Conservation (phyloP, 2,113 vertebrate species). For the Vulpes ferrilata region DNA sequence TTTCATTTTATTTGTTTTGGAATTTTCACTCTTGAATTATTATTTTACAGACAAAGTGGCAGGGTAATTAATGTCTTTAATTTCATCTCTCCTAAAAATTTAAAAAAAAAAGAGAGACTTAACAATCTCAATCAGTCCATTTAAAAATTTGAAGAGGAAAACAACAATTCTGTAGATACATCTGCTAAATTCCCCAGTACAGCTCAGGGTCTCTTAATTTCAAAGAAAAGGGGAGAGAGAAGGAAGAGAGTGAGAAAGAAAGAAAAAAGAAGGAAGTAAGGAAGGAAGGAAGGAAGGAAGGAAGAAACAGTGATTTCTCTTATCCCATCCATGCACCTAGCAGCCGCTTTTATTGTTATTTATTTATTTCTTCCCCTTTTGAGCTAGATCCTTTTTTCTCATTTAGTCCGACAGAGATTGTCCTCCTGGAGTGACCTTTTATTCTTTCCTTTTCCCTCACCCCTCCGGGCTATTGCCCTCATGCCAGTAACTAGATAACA, state of each 20-base stretch:
- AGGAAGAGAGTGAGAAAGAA: slow-evolving; percentile 66
- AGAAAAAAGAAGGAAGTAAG: too few species aligned
- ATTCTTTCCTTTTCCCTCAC: slow-evolving; percentile 89
- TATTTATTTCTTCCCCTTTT: slow-evolving; percentile 87
- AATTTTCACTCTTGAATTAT: slow-evolving; percentile 44
- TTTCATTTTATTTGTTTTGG: neutral
- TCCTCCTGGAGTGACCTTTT: slow-evolving; percentile 98
- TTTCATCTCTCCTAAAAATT: neutral
- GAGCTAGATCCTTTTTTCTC: slow-evolving; percentile 92
- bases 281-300: fast-evolving
- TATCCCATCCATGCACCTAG: slow-evolving; percentile 90
- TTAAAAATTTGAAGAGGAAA: slow-evolving; percentile 84
- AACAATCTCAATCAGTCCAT: slow-evolving; percentile 84
- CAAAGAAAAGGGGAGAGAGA: neutral
- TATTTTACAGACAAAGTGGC: neutral
- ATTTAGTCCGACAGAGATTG: slow-evolving; percentile 97
- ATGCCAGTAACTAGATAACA: slow-evolving; percentile 99
- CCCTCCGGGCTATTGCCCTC: slow-evolving; percentile 96
- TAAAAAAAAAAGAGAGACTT: slow-evolving; percentile 84
- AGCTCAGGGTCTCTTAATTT: slow-evolving; percentile 80
- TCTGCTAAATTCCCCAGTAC: slow-evolving; percentile 86
- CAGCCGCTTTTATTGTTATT: slow-evolving; percentile 90
- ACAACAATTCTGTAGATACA: slow-evolving; percentile 73
- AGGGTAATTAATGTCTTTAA: neutral
- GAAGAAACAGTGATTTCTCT: slow-evolving; percentile 89